Percentiles rank a stretch among this genome's conserved stretches.
Conservation (phyloP, 1,140 invertebrate genomes). For the Zeugodacus cucurbitae region DNA sequence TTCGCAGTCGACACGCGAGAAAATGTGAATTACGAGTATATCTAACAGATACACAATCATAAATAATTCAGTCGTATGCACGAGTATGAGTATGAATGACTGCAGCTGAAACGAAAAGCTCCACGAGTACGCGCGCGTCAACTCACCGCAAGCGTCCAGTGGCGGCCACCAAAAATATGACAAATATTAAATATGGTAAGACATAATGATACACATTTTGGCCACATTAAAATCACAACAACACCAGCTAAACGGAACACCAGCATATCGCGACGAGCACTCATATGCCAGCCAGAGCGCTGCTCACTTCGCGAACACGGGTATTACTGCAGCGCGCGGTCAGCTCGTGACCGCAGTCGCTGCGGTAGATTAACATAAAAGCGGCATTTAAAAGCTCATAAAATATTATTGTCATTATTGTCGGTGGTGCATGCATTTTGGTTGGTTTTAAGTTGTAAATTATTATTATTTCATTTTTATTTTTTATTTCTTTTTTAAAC, state of each 20-base stretch:
- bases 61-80: constrained; percentile 1
- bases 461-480: background rate
- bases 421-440: background rate
- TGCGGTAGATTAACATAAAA: background rate
- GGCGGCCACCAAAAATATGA: background rate
- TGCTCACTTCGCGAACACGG: background rate
- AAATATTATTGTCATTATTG: constrained; percentile 8
- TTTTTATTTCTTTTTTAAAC: background rate
- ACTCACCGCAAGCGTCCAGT: background rate
- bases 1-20: background rate
- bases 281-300: background rate
- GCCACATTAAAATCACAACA: background rate
- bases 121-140: background rate
- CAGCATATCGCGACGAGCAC: too few species aligned
- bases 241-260: too few species aligned
- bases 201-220: background rate
- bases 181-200: background rate
- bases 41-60: constrained; percentile 1
- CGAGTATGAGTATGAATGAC: too few species aligned
- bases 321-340: background rate
- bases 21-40: background rate
- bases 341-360: background rate
- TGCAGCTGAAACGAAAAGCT: background rate
- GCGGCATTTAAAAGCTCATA: constrained; percentile 16
- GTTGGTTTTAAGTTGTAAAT: background rate